A percentile compares a stretch with the other conserved stretches of the same genome.
These are phyloP conservation scores for Caloenas nicobarica DNA, from an alignment of 2,113 vertebrate species.

Conservation along the genomic window DNA sequence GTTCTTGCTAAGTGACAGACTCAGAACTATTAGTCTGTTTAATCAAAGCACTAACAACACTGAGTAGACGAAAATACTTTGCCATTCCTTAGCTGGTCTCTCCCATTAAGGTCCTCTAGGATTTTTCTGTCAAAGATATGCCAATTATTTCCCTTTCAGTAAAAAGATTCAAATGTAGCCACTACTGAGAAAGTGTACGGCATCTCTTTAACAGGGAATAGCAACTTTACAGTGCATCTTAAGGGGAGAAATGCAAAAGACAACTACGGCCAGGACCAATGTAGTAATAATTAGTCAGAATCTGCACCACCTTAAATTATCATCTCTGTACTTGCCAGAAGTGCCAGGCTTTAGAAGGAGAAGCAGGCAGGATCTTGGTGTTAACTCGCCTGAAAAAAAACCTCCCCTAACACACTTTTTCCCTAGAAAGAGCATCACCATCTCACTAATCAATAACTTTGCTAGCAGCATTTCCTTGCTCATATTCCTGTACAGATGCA, in stretches of 20 bases:
- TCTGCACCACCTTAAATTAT: background rate
- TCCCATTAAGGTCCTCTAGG: background rate
- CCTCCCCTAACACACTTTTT: background rate
- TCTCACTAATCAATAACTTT: background rate
- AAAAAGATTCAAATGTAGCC: background rate
- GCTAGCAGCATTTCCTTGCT: background rate
- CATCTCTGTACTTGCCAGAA: background rate
- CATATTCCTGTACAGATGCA: background rate
- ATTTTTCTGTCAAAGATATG: conserved; percentile 4
- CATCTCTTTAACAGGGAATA: background rate
- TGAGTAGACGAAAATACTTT: conserved; percentile 48
- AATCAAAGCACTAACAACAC: conserved; percentile 42
- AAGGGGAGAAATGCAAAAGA: background rate
- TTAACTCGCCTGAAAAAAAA: background rate
- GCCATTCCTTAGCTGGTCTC: conserved; percentile 29
- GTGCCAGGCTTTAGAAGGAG: background rate
- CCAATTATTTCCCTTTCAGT: conserved; percentile 41
- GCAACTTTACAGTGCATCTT: background rate
- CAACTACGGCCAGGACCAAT: background rate
- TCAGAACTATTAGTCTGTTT: conserved; percentile 51
- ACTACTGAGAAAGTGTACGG: background rate
- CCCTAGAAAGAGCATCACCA: background rate
- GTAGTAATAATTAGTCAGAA: background rate
- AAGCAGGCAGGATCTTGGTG: background rate
- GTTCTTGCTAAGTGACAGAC: conserved; percentile 45